Percentiles rank a stretch among this genome's conserved stretches.
Conservation (phyloP, 1,140 invertebrate genomes). For the Vanessa tameamea region DNA sequence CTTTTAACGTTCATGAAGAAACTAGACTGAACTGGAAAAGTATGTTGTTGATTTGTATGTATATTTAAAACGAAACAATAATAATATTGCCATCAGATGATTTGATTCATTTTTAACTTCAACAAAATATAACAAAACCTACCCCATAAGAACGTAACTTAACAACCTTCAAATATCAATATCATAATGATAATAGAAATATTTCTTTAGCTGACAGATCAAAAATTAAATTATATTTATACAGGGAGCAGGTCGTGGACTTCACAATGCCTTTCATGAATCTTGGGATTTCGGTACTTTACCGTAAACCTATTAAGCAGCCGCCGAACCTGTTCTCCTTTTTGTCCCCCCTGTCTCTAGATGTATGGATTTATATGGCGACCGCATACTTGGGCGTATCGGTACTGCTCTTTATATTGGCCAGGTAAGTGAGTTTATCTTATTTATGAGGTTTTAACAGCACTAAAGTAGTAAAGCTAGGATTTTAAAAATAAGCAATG, state of each 20-base stretch:
- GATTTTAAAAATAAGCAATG: too few species aligned
- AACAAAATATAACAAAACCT: too few species aligned
- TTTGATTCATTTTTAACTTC: too few species aligned
- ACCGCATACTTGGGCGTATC: conserved; percentile 96
- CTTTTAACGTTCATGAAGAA: too few species aligned
- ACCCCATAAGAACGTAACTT: too few species aligned
- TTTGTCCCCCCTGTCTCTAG: conserved; percentile 94
- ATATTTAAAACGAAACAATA: too few species aligned
- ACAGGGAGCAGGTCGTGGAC: conserved; percentile 89
- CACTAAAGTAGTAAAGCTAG: neutral
- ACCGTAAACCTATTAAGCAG: conserved; percentile 94
- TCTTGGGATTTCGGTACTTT: conserved; percentile 95
- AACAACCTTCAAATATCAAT: too few species aligned
- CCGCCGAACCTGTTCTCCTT: conserved; percentile 96
- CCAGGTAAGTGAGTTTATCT: conserved; percentile 84
- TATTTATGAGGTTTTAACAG: neutral
- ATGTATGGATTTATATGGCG: conserved; percentile 98
- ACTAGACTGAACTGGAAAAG: too few species aligned
- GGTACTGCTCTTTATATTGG: conserved; percentile 94
- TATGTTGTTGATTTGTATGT: too few species aligned
- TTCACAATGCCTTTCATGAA: conserved; percentile 99
- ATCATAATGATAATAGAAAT: neutral
- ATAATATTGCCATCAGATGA: too few species aligned
- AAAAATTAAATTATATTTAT: conserved; percentile 34
- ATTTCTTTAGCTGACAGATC: neutral